phyloP scores from a whole-genome alignment of 1,140 invertebrate genomes.

The Cylas formicarius region DNA sequence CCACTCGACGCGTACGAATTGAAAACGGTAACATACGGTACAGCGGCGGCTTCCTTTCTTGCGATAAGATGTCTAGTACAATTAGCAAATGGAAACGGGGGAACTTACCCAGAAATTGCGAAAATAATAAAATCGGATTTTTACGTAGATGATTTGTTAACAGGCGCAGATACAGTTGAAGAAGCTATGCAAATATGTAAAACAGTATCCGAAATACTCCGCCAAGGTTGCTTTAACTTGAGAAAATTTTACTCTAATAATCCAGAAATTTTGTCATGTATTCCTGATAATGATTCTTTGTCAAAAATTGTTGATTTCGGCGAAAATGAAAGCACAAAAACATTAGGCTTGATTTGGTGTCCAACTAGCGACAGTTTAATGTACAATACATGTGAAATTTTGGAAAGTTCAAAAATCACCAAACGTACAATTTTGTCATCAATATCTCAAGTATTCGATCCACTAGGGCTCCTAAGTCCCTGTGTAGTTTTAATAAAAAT shows the following conservation, averaged over 20 bases:
- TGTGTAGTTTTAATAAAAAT: slow-evolving; percentile 31
- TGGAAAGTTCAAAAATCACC: slow-evolving; percentile 14
- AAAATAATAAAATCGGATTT: too few species aligned
- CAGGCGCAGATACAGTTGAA: too few species aligned
- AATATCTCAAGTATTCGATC: slow-evolving; percentile 31
- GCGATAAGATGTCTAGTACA: not conserved
- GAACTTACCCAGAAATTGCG: too few species aligned
- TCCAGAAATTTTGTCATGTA: slow-evolving; percentile 2
- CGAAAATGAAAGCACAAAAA: slow-evolving; percentile 25
- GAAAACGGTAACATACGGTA: slow-evolving; percentile 22
- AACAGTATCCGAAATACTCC: not conserved
- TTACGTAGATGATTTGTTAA: too few species aligned
- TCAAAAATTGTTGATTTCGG: slow-evolving; percentile 14
- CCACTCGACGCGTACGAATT: slow-evolving; percentile 30
- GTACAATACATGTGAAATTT: slow-evolving; percentile 16
- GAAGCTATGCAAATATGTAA: not conserved
- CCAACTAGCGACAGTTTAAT: slow-evolving; percentile 12
- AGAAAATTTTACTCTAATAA: slow-evolving; percentile 30
- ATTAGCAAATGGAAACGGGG: too few species aligned
- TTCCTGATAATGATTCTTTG: slow-evolving; percentile 8
- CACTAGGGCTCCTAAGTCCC: slow-evolving; percentile 34
- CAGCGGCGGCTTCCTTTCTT: not conserved
- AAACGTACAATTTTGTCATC: slow-evolving; percentile 32
- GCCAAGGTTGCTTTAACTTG: slow-evolving; percentile 19
- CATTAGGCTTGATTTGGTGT: slow-evolving; percentile 21